Base-by-base conservation (phyloP, 2,797 vertebrate species). In the Smutsia gigantea region DNA sequence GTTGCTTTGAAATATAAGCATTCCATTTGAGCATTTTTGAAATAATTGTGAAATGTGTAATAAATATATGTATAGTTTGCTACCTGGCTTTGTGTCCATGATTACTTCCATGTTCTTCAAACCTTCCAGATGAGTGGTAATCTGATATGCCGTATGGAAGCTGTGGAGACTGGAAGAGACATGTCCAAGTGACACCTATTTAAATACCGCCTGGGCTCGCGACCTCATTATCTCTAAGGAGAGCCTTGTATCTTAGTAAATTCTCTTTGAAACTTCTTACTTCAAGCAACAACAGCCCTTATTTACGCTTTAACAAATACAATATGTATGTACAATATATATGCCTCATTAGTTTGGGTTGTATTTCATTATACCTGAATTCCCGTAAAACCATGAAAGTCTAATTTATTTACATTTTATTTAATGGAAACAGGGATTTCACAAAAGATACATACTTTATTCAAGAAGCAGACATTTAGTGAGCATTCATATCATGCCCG, bases 31-130 rank as follows among this genome's bases (percentile, higher is more conserved):
- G 77, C 77, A 92, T 97, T 97, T 95, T 96, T 97, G 92, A 97
- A 97, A 98, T 93, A 98, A 97, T 98, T 98, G 96, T 97, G 96
- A 98, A 98, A 97, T 97, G 61, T 83, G 96, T 97, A 98, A 95
- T 95, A 98, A 97, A 97, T 96, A 96, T 96, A 97, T 97, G 87
- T 97, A 94, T 95, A 98, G 98, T 97, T 87, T 98, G 94, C 86
- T 98, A 98, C 97, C 91, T 97, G 92, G 49, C 64, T 98, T 94
- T 77, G 57, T 53, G 95, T 98, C 96, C 93, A 71, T 98, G 98
- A 98, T 97, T 97, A 94, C 96, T 98, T 98, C 97, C 96, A 98
- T 95, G 93, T 97, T 98, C 96, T 97, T 98, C 72, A 98, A 97
- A 97, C 91, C 90, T 84, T 39, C 61, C 57, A 64, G 96, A 98